These are phyloP conservation scores for Himalopsyche anomala DNA, from an alignment of 2,888 invertebrate species.

Conservation along the genomic window DNA sequence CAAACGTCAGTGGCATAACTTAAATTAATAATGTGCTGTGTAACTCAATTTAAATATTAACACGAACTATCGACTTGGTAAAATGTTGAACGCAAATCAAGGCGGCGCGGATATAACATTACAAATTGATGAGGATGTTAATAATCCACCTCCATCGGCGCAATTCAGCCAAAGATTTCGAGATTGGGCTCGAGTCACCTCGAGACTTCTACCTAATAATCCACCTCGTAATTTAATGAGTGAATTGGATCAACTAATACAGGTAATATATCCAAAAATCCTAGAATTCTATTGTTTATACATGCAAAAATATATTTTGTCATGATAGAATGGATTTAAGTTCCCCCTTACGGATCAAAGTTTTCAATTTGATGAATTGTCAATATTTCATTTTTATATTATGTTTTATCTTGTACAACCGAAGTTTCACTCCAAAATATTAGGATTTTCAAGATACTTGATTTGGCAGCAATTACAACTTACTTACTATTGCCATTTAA, in stretches of 20 bases:
- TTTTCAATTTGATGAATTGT: too few relatives aligned
- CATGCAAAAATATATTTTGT: too few relatives aligned
- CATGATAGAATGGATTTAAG: too few relatives aligned
- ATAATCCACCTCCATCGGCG: constrained; percentile 24
- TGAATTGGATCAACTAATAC: constrained; percentile 48
- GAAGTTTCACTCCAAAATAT: too few relatives aligned
- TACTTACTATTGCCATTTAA: too few relatives aligned
- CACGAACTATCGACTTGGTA: not conserved
- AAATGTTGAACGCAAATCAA: constrained; percentile 16
- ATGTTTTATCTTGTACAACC: too few relatives aligned
- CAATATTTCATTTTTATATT: too few relatives aligned
- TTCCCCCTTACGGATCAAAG: too few relatives aligned
- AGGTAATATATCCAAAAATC: not conserved
- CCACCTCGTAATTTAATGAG: constrained; percentile 50
- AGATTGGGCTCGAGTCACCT: constrained; percentile 36
- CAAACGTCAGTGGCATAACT: not conserved
- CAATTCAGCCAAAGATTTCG: constrained; percentile 44
- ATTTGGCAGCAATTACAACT: too few relatives aligned
- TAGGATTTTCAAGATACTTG: too few relatives aligned
- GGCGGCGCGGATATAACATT: constrained; percentile 42
- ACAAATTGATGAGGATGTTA: constrained; percentile 53
- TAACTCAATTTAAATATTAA: not conserved
- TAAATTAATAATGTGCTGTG: not conserved
- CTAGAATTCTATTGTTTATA: too few relatives aligned
- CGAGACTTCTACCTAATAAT: constrained; percentile 44